A percentile compares a stretch with the other conserved stretches of the same genome.
These are phyloP conservation scores for Ranitomeya imitator DNA, from an alignment of 2,113 vertebrate species.

Conservation along the genomic window DNA sequence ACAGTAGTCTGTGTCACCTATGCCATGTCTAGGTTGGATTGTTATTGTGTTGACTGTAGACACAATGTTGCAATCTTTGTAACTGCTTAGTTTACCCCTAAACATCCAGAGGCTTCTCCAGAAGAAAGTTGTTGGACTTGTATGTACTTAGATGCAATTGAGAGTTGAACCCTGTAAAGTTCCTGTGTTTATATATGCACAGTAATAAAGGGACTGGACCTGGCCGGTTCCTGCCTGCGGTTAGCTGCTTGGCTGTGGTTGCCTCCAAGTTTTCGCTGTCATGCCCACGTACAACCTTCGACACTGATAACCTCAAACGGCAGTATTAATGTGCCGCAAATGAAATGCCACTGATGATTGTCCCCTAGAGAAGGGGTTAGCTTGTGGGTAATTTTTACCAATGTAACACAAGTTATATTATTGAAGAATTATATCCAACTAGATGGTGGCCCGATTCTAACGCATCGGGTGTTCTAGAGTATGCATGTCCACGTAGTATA, in stretches of 20 bases:
- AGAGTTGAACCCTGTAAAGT: neutral
- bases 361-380: too few species aligned
- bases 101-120: neutral
- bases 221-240: neutral
- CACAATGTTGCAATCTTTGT: neutral
- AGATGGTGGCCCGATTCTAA: too few species aligned
- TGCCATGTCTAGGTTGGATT: neutral
- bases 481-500: too few species aligned
- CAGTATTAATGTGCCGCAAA: too few species aligned
- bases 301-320: too few species aligned
- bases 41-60: neutral
- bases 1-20: too few species aligned
- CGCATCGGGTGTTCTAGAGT: too few species aligned
- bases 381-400: too few species aligned
- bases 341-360: too few species aligned
- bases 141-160: neutral
- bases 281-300: too few species aligned
- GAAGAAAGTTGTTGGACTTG: constrained; percentile 23
- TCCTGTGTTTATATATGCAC: constrained; percentile 33
- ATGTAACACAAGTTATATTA: too few species aligned
- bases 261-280: neutral
- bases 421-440: too few species aligned
- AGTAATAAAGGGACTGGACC: constrained; percentile 13
- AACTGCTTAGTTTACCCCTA: neutral
- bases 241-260: neutral